Evolutionary conservation across 2,888 invertebrate species (phyloP).

Genomic region (Cosmopolites sordidus): DNA sequence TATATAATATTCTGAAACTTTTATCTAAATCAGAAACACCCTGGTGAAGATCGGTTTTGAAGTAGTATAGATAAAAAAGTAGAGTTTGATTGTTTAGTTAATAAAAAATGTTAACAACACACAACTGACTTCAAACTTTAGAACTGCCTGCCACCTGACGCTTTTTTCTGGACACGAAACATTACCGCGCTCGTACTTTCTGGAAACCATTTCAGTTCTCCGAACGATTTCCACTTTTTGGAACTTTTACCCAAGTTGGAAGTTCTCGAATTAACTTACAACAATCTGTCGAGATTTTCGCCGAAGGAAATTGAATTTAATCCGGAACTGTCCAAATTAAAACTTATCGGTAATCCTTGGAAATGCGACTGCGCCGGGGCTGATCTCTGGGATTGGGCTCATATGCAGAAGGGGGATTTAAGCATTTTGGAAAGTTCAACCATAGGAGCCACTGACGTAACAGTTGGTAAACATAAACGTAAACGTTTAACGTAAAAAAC

Average conservation of each 20-base stretch:
- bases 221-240: constrained; percentile 55
- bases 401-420: constrained; percentile 60
- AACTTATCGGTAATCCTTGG: constrained; percentile 66
- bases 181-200: constrained; percentile 60
- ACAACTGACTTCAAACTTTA: constrained; percentile 58
- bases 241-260: constrained; percentile 55
- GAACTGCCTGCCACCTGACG: constrained; percentile 58
- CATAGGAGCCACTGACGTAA: constrained; percentile 59
- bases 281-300: constrained; percentile 58
- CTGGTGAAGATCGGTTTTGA: no score
- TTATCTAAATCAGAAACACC: no score
- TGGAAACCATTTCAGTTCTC: constrained; percentile 54
- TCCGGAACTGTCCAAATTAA: constrained; percentile 57
- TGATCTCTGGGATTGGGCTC: constrained; percentile 71
- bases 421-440: constrained; percentile 64
- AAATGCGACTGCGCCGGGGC: constrained; percentile 65
- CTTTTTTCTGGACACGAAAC: constrained; percentile 60
- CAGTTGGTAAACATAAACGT: constrained; percentile 58
- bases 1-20: no score
- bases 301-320: constrained; percentile 56
- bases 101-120: no score
- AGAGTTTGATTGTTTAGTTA: no score
- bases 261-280: constrained; percentile 60
- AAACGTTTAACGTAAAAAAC: constrained; percentile 58
- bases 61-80: no score